Conservation (phyloP, 2,888 invertebrate species). For the Drosophila anomalipes region DNA sequence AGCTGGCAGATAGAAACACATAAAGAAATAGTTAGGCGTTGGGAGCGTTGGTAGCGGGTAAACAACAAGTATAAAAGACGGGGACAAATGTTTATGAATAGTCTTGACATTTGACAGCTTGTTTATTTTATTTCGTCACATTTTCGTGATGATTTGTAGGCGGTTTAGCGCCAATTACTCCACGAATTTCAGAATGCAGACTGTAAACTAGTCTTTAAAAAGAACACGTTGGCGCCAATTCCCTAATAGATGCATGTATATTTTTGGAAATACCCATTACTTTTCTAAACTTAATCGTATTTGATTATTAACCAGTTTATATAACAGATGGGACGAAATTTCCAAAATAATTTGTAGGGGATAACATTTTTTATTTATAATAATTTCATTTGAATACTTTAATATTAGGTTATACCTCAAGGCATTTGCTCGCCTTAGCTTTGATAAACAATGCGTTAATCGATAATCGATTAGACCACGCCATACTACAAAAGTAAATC, state of each 20-base stretch:
- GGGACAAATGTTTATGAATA: constrained; percentile 73
- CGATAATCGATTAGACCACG: background rate
- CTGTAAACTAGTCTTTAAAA: constrained; percentile 73
- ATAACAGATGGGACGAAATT: background rate
- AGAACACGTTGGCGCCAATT: constrained; percentile 72
- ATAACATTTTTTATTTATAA: background rate
- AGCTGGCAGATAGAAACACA: background rate
- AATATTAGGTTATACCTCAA: background rate
- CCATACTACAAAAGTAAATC: background rate
- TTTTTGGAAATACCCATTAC: background rate
- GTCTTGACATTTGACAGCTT: constrained; percentile 83
- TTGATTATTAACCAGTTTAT: background rate
- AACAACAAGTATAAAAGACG: constrained; percentile 17
- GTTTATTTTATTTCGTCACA: constrained; percentile 84
- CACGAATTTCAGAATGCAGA: constrained; percentile 64
- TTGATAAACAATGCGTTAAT: background rate
- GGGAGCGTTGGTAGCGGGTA: constrained; percentile 1
- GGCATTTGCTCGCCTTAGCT: background rate
- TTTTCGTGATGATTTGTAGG: constrained; percentile 83
- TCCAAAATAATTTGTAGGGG: background rate
- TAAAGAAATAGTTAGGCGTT: background rate
- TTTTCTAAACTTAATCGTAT: background rate
- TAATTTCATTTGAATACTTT: background rate
- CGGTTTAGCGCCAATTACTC: constrained; percentile 80
- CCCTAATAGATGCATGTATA: constrained; percentile 28